phyloP scores from a whole-genome alignment of 1,140 invertebrate species.

The Zaprionus nigranus region DNA sequence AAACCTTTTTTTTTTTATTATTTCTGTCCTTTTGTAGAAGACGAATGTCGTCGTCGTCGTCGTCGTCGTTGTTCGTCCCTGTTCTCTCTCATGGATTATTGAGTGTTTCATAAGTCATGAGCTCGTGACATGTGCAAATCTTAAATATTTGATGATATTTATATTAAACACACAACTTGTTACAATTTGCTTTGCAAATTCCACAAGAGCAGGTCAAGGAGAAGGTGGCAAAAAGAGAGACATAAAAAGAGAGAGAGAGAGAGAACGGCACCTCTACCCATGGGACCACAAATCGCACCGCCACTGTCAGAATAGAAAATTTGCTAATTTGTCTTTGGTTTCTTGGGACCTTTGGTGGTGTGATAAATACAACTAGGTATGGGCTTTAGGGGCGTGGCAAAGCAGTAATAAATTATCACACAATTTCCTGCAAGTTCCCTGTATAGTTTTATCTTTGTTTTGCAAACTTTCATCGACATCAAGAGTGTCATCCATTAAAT shows the following conservation, averaged over 20 bases:
- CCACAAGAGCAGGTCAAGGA: neutral
- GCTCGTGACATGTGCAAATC: conserved; percentile 41
- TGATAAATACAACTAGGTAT: conserved; percentile 48
- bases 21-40: conserved; percentile 4
- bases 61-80: conserved; percentile 9
- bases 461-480: conserved; percentile 55
- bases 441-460: neutral
- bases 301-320: conserved; percentile 60
- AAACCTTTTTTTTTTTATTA: neutral
- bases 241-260: neutral
- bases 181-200: conserved; percentile 30
- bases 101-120: conserved; percentile 58
- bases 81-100: conserved; percentile 21
- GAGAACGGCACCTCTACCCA: neutral
- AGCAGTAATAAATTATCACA: conserved; percentile 58
- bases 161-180: conserved; percentile 38
- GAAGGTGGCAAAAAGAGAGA: neutral
- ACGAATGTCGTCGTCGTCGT: neutral
- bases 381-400: conserved; percentile 6
- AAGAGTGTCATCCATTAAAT: neutral
- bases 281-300: conserved; percentile 64
- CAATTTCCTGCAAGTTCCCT: conserved; percentile 41
- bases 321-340: conserved; percentile 56
- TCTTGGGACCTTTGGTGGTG: conserved; percentile 1
- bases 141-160: conserved; percentile 58